Evolutionary conservation across 2,888 invertebrate species (phyloP), one percentile per base, ranked within the genome.

Genomic region (Melanotus villosus): DNA sequence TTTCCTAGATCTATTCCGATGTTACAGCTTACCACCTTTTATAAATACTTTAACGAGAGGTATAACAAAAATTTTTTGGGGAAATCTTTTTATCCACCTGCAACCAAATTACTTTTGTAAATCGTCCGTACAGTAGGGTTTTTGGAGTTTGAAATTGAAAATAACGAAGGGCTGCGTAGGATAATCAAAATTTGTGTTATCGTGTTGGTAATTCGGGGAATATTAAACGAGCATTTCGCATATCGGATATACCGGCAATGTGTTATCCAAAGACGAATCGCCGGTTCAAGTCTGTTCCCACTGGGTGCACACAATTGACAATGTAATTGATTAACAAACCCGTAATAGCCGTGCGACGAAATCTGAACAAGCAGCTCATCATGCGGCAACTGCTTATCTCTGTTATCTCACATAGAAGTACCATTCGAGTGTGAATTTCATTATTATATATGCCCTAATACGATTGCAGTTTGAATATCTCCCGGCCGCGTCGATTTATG

Each of bases 241-340:
- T 63, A 52, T 14, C 50, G 26, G 14, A 26, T 50, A 12, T 16
- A 65, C 14, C 30, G 21, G 23, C 50, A 68, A 64, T 64, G 59
- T 52, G 54, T 65, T 68, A 68, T 68, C 68, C 41, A 36, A 64
- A 68, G 63, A 64, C 64, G 63, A 52, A 68, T 68, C 63, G 64
- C 64, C 59, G 64, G 65, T 66, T 70, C 70, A 63, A 66, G 50
- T 62, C 45, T 32, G 57, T 56, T 70, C 66, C 67, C 63, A 63
- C 59, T 68, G 73, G 72, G 30, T 73, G 58, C 68, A 72, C 75
- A 78, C 78, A 80, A 80, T 78, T 76, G 79, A 73, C 75, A 63
- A 65, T 73, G 74, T 79, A 80, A 79, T 79, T 79, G 78, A 80
- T 79, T 78, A 79, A 79, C 79, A 78, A 78, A 77, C 74, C 74